These are phyloP conservation scores for Heliocidaris tuberculata DNA, from an alignment of 35 echinoderm and acorn worm genomes.

Conservation along the genomic window DNA sequence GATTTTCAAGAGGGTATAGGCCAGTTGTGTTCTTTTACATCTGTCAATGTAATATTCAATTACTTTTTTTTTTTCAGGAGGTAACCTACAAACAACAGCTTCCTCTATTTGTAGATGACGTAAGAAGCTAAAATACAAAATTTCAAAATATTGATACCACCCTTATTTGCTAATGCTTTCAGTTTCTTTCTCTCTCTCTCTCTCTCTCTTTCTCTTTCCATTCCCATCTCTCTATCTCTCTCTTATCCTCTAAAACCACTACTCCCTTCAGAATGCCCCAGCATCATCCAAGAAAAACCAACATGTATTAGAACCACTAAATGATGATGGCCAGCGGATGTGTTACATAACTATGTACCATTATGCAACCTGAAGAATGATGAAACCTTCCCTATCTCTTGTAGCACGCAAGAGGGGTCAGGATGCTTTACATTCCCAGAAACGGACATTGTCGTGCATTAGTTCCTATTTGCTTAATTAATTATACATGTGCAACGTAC, in stretches of 20 bases:
- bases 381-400: background rate
- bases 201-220: background rate
- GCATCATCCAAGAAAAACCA: background rate
- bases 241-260: background rate
- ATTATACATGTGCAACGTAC: background rate
- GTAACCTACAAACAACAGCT: too few species aligned
- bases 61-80: too few species aligned
- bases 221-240: background rate
- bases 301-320: background rate
- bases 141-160: background rate
- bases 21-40: too few species aligned
- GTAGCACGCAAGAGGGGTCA: background rate
- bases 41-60: too few species aligned
- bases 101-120: background rate
- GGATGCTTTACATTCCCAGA: background rate
- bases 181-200: background rate
- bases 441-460: background rate
- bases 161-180: background rate
- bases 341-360: background rate
- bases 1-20: too few species aligned
- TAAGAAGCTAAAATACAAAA: background rate
- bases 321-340: background rate
- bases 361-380: background rate
- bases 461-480: conserved; percentile 3
- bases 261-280: background rate